Evolutionary conservation across 2,888 invertebrate genomes (phyloP).

Genomic region (Tetramorium bicarinatum): DNA sequence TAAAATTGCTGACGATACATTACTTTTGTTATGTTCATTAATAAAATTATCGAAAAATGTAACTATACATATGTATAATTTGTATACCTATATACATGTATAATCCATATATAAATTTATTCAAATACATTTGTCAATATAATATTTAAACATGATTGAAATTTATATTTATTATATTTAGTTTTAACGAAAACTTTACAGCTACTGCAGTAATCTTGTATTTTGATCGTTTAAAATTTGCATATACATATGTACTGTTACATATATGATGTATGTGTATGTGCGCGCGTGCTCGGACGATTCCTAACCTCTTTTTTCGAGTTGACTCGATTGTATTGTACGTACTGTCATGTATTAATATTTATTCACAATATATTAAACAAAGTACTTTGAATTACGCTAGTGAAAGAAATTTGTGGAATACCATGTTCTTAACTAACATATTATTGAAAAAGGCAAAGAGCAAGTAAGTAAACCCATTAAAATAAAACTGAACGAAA

Average conservation of each 20-base stretch:
- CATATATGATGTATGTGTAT: neutral
- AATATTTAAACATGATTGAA: neutral
- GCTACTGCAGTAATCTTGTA: neutral
- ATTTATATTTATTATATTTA: neutral
- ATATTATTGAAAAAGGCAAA: conserved; percentile 91
- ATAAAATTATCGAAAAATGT: neutral
- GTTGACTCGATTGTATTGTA: neutral
- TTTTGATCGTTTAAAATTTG: neutral
- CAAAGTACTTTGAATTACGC: neutral
- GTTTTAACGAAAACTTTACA: neutral
- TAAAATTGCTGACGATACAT: neutral
- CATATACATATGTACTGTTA: no score
- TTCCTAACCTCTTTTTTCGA: conserved; percentile 35
- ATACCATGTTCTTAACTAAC: conserved; percentile 91
- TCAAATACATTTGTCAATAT: neutral
- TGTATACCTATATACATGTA: neutral
- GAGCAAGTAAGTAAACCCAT: conserved; percentile 90
- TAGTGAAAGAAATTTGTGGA: neutral
- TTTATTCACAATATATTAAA: neutral
- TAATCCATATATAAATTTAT: neutral
- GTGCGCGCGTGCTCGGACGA: neutral
- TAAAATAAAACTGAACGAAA: neutral
- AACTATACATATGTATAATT: neutral
- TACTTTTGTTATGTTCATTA: neutral
- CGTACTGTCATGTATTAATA: neutral